Conservation (phyloP, 2,888 invertebrate genomes). For the Isoperla grammatica region DNA sequence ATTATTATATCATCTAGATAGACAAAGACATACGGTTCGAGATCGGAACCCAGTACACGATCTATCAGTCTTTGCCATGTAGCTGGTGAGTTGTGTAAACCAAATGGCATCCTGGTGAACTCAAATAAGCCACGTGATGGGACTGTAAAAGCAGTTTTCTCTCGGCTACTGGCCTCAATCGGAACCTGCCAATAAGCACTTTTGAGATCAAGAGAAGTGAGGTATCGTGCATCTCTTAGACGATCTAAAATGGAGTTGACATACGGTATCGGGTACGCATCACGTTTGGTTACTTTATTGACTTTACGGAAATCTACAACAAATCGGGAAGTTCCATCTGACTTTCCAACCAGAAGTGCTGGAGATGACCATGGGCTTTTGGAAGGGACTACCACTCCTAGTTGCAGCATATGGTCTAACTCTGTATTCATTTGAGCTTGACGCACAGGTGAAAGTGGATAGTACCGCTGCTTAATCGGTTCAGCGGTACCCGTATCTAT, state of each 20-base stretch:
- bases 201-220: slow-evolving; percentile 37
- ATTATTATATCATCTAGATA: slow-evolving; percentile 36
- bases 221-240: slow-evolving; percentile 35
- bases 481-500: background rate
- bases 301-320: slow-evolving; percentile 37
- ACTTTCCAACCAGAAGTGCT: slow-evolving; percentile 35
- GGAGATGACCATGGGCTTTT: slow-evolving; percentile 35
- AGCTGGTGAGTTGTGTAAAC: slow-evolving; percentile 35
- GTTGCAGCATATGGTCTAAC: slow-evolving; percentile 37
- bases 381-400: slow-evolving; percentile 38
- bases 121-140: slow-evolving; percentile 35
- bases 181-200: slow-evolving; percentile 37
- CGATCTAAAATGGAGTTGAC: slow-evolving; percentile 36
- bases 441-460: slow-evolving; percentile 26
- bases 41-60: slow-evolving; percentile 34
- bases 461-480: slow-evolving; percentile 30
- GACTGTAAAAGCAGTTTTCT: slow-evolving; percentile 37
- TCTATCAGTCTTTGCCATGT: slow-evolving; percentile 37
- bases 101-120: slow-evolving; percentile 48
- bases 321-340: slow-evolving; percentile 34
- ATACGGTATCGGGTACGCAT: slow-evolving; percentile 37
- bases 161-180: slow-evolving; percentile 29
- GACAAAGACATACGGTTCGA: slow-evolving; percentile 31
- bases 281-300: slow-evolving; percentile 35
- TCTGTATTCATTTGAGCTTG: slow-evolving; percentile 30